Conservation (phyloP, 2,888 invertebrate genomes). For the Drosophila quinaria region DNA sequence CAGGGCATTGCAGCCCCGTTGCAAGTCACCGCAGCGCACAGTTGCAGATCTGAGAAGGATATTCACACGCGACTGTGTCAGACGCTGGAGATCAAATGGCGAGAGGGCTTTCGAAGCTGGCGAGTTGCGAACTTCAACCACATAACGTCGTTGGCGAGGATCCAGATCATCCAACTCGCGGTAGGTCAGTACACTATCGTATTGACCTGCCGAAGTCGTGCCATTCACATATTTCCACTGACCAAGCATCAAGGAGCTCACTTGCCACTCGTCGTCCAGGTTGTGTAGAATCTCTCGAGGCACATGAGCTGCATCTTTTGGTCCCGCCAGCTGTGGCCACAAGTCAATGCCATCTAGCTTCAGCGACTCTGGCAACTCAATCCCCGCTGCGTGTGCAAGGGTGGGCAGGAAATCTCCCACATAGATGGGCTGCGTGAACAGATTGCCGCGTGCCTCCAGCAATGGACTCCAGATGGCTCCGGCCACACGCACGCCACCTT, state of each 20-base stretch:
- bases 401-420: slow-evolving; percentile 95
- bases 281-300: slow-evolving; percentile 90
- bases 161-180: slow-evolving; percentile 71
- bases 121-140: slow-evolving; percentile 67
- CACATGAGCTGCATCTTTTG: slow-evolving; percentile 68
- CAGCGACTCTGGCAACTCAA: slow-evolving; percentile 74
- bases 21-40: slow-evolving; percentile 58
- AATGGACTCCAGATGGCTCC: slow-evolving; percentile 92
- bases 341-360: slow-evolving; percentile 89
- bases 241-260: slow-evolving; percentile 70
- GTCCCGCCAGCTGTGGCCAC: slow-evolving; percentile 88
- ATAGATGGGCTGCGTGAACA: slow-evolving; percentile 90
- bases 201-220: slow-evolving; percentile 71
- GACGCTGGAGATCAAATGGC: slow-evolving; percentile 50
- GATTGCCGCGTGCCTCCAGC: slow-evolving; percentile 86
- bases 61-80: slow-evolving; percentile 54
- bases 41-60: slow-evolving; percentile 46
- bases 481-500: slow-evolving; percentile 93
- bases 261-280: slow-evolving; percentile 88
- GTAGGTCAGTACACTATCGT: slow-evolving; percentile 71
- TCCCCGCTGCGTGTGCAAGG: slow-evolving; percentile 85
- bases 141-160: slow-evolving; percentile 74
- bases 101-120: slow-evolving; percentile 59
- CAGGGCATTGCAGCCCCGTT: slow-evolving; percentile 75
- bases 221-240: slow-evolving; percentile 84